These are phyloP conservation scores for Bactericera cockerelli DNA, from an alignment of 1,140 invertebrate genomes.

Conservation along the genomic window DNA sequence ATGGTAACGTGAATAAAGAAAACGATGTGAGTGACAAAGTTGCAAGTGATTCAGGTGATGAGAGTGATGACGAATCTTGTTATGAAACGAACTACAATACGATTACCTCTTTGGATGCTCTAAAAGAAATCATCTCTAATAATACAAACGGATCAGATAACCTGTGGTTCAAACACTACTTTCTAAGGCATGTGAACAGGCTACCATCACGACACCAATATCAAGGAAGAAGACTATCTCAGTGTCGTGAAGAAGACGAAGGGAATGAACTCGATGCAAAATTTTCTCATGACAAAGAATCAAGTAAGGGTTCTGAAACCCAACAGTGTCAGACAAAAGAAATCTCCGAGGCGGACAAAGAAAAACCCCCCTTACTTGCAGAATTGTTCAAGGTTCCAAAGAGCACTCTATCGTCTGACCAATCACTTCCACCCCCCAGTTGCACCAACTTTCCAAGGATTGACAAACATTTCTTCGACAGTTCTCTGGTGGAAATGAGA, in stretches of 20 bases:
- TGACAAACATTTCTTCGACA: conserved; percentile 63
- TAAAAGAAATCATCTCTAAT: background rate
- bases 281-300: too few relatives aligned
- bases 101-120: background rate
- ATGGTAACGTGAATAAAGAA: background rate
- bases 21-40: background rate
- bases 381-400: background rate
- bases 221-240: conserved; percentile 44
- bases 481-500: conserved; percentile 63
- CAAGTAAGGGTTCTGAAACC: background rate
- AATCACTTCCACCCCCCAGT: conserved; percentile 20
- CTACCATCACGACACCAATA: conserved; percentile 34
- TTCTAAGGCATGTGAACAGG: conserved; percentile 50
- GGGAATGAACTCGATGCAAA: conserved; percentile 42
- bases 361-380: conserved; percentile 22
- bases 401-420: conserved; percentile 25
- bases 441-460: conserved; percentile 38
- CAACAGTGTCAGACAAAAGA: conserved; percentile 1
- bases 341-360: background rate
- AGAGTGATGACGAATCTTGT: background rate
- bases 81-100: background rate
- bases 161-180: conserved; percentile 54
- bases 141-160: conserved; percentile 38
- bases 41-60: background rate
- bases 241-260: conserved; percentile 67